Base-by-base conservation (phyloP, 2,797 vertebrate species). In the Halcyon smyrnensis region DNA sequence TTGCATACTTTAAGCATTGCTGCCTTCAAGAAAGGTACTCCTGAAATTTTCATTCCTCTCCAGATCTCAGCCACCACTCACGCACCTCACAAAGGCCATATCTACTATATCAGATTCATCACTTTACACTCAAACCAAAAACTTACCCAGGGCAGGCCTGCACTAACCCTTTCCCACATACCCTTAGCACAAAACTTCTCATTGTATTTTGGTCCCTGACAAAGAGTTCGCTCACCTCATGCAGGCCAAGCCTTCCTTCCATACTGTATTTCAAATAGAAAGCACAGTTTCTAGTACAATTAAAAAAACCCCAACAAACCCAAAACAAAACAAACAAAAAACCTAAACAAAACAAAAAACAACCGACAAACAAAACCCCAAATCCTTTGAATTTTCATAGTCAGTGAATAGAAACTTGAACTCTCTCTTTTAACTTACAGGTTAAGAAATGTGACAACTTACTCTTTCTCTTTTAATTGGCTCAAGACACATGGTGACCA, bases 401-500 rank as follows among this genome's bases (percentile, higher is more conserved):
- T 1, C 0, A 9, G 7, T 2, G 0, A 45, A 63, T 3, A 78
- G 20, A 87, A 65, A 36, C 17, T 53, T 73, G 7, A 48, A 39
- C 34, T 4, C 21, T 3, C 13, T 65, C 4, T 17, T 63, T 70
- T 21, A 57, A 20, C 3, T 15, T 46, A 39, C 5, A 62, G 25
- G 57, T 57, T 32, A 56, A 77, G 1, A 2, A 15, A 4, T 6
- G 0, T 50, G 3, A 4, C 2, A 48, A 24, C 6, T 3, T 70
- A 30, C 9, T 85, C 24, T 43, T 70, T 70, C 8, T 4, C 2
- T 77, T 83, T 92, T 51, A 67, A 59, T 9, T 60, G 30, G 12
- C 14, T 81, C 24, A 56, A 46, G 14, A 75, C 39, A 71, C n/a
- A 18, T 92, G 41, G 13, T 53, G 34, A 46, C 34, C 24, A 46